A percentile compares a stretch with the other conserved stretches of the same genome.
Evolutionary conservation across 1,140 invertebrate species (phyloP).

Genomic region (Schlechtendalia chinensis): DNA sequence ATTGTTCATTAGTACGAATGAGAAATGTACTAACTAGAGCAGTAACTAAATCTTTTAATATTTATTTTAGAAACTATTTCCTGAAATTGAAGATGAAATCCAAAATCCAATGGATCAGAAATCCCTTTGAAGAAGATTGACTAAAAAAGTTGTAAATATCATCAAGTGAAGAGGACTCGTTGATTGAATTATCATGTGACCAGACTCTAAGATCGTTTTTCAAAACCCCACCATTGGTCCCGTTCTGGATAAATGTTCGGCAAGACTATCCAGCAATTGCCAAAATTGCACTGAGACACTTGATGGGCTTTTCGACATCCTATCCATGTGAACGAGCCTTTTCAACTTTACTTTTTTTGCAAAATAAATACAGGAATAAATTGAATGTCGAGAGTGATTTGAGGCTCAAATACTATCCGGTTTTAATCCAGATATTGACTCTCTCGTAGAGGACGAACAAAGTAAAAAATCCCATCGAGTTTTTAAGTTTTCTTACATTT

Average conservation of each 20-base stretch:
- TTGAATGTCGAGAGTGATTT: too few relatives aligned
- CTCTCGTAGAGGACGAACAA: too few relatives aligned
- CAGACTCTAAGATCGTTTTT: conserved; percentile 21
- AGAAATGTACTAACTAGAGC: too few relatives aligned
- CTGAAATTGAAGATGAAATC: conserved; percentile 24
- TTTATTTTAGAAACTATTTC: conserved; percentile 20
- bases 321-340: not conserved
- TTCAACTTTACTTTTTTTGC: too few relatives aligned
- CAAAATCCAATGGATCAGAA: conserved; percentile 31
- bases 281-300: conserved; percentile 1
- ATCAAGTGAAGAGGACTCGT: conserved; percentile 3
- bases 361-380: too few relatives aligned
- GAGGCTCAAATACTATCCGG: too few relatives aligned
- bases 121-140: conserved; percentile 30
- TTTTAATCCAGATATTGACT: too few relatives aligned
- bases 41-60: too few relatives aligned
- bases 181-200: conserved; percentile 23
- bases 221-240: conserved; percentile 8
- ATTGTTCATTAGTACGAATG: too few relatives aligned
- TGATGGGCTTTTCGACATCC: not conserved
- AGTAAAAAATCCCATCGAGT: too few relatives aligned
- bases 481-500: too few relatives aligned
- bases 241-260: conserved; percentile 13
- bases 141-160: too few relatives aligned
- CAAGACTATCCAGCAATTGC: conserved; percentile 18